A percentile compares a stretch with the other conserved stretches of the same genome.
Conservation (phyloP, 2,797 vertebrate species). For the Platalea minor region DNA sequence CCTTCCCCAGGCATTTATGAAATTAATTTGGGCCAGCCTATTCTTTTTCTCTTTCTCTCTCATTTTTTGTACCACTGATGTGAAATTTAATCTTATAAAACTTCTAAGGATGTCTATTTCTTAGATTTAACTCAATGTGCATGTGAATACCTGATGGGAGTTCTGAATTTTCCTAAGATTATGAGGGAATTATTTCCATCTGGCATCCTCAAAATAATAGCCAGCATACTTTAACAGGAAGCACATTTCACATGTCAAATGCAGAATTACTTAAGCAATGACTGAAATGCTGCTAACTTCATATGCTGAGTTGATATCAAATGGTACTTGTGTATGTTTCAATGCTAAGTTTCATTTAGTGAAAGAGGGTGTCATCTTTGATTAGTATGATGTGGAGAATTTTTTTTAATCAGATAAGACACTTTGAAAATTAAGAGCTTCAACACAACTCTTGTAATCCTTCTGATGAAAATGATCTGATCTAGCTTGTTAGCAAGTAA, state of each 20-base stretch:
- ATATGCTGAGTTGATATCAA: neutral
- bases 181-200: slow-evolving; percentile 4
- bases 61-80: neutral
- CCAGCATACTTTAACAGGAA: neutral
- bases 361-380: neutral
- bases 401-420: neutral
- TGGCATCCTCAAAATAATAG: slow-evolving; percentile 18
- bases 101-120: neutral
- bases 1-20: neutral
- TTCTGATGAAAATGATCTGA: neutral
- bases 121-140: neutral
- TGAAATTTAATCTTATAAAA: neutral
- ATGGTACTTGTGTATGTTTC: neutral
- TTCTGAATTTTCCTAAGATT: neutral
- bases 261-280: neutral
- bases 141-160: neutral
- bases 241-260: neutral
- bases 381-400: neutral
- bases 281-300: neutral
- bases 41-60: neutral
- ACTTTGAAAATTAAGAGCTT: neutral
- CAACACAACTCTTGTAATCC: neutral
- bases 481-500: neutral
- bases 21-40: slow-evolving; percentile 9
- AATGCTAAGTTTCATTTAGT: neutral